phyloP scores from a whole-genome alignment of 2,888 invertebrate species.

The Hedya salicella region DNA sequence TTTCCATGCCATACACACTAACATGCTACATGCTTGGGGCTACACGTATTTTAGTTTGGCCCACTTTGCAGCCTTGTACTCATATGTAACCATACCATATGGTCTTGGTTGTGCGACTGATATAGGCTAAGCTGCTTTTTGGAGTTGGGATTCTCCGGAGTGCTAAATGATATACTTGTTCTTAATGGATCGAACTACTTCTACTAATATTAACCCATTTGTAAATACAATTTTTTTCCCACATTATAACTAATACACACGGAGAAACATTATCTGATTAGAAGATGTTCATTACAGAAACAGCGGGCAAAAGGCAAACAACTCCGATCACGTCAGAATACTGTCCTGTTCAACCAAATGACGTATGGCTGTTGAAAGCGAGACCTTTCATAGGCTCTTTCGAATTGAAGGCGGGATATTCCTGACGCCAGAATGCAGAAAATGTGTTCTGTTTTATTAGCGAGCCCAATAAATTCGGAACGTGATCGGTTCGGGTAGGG shows the following conservation, averaged over 20 bases:
- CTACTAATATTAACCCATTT: too few relatives aligned
- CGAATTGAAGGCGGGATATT: slow-evolving; percentile 51
- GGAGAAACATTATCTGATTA: slow-evolving; percentile 28
- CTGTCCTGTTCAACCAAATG: slow-evolving; percentile 3
- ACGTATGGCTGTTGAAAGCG: neutral
- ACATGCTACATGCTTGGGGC: too few relatives aligned
- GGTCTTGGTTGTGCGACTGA: too few relatives aligned
- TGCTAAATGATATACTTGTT: too few relatives aligned
- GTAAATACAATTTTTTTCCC: neutral
- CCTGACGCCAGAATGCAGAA: slow-evolving; percentile 68
- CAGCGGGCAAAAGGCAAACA: slow-evolving; percentile 34
- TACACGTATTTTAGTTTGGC: too few relatives aligned
- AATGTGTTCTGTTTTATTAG: slow-evolving; percentile 80
- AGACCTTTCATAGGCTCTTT: slow-evolving; percentile 48
- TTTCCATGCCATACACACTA: too few relatives aligned
- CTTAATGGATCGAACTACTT: too few relatives aligned
- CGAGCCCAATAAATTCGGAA: slow-evolving; percentile 76
- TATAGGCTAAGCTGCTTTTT: too few relatives aligned
- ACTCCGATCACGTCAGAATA: slow-evolving; percentile 10
- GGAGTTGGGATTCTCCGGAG: too few relatives aligned
- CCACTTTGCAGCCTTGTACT: too few relatives aligned
- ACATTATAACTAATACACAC: neutral
- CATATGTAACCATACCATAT: too few relatives aligned
- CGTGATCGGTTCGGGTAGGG: slow-evolving; percentile 67
- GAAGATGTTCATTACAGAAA: slow-evolving; percentile 29